phyloP scores from a whole-genome alignment of 2,113 vertebrate species.

The Rhinoptilus africanus region DNA sequence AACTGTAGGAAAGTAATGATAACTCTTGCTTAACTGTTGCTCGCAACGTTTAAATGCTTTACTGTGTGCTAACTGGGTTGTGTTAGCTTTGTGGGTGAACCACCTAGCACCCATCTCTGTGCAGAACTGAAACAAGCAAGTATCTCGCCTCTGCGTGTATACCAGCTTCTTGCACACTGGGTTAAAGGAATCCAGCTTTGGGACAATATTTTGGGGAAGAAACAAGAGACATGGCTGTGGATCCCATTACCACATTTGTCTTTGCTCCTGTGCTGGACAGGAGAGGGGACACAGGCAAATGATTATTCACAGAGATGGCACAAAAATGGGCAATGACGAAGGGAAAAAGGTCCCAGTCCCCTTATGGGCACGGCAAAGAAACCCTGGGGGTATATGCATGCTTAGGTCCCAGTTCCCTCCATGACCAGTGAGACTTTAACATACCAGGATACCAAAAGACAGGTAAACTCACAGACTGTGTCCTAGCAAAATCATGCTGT shows the following conservation, averaged over 20 bases:
- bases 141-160: background rate
- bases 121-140: background rate
- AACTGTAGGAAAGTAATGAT: background rate
- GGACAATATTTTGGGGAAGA: background rate
- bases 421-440: constrained; percentile 37
- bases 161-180: background rate
- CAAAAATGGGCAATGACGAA: background rate
- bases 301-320: background rate
- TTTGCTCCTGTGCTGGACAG: background rate
- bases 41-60: background rate
- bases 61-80: background rate
- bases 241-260: background rate
- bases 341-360: background rate
- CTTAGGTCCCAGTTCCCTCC: background rate
- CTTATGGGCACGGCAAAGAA: background rate
- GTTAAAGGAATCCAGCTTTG: background rate
- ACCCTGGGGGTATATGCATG: background rate
- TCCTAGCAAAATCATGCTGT: constrained; percentile 83
- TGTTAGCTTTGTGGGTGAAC: background rate
- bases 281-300: background rate
- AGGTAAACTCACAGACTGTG: constrained; percentile 84
- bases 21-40: background rate
- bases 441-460: constrained; percentile 83
- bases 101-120: background rate
- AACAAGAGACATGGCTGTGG: background rate